Conservation (phyloP, 2,113 vertebrate species). For the Cyphotilapia sp. region DNA sequence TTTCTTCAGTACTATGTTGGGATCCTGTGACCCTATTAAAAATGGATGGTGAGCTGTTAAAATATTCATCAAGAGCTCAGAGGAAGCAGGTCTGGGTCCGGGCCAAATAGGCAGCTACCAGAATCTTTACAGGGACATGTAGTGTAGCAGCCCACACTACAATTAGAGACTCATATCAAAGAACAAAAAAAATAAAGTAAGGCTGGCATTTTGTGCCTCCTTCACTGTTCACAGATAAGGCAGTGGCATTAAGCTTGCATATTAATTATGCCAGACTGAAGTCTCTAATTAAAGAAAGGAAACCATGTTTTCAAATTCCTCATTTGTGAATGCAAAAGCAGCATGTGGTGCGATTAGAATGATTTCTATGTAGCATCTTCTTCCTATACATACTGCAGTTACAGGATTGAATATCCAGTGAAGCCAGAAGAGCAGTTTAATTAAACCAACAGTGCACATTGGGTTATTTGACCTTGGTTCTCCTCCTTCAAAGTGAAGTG, state of each 20-base stretch:
- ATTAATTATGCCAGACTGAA: conserved; percentile 14
- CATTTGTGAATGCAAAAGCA: not conserved
- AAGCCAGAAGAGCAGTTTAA: conserved; percentile 19
- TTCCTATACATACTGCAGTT: not conserved
- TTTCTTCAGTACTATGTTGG: not conserved
- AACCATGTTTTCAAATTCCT: conserved; percentile 7
- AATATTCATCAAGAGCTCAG: conserved; percentile 53
- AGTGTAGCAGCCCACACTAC: not conserved
- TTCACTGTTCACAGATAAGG: not conserved
- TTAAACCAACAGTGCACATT: conserved; percentile 26
- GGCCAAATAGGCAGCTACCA: not conserved
- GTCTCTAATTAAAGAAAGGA: conserved; percentile 33
- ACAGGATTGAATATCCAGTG: not conserved
- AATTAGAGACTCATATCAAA: not conserved
- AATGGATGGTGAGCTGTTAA: conserved; percentile 53
- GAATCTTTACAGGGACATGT: not conserved
- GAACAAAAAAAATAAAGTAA: not conserved
- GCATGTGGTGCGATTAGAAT: not conserved
- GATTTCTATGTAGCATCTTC: not conserved
- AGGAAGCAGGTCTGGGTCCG: not conserved
- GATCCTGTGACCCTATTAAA: conserved; percentile 51
- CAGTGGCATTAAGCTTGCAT: not conserved
- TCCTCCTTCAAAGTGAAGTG: conserved; percentile 31
- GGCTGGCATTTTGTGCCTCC: not conserved
- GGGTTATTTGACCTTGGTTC: conserved; percentile 23